Base-by-base conservation (phyloP, 2,113 vertebrate genomes). In the Sigmodon hispidus region DNA sequence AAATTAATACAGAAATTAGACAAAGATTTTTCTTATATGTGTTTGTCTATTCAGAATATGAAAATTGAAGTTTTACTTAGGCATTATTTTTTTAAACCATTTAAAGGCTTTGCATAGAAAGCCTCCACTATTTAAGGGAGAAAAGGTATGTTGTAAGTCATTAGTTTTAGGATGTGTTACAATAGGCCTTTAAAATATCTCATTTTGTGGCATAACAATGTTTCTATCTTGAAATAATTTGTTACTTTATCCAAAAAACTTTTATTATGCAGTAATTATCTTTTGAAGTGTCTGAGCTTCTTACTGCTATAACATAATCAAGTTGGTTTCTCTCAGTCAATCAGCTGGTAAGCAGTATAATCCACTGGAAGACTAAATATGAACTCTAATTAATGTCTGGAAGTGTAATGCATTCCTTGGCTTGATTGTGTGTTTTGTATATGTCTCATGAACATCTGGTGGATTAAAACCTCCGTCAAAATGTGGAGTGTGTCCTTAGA, bases 381-480 rank as follows among this genome's bases (percentile, higher is more conserved):
- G 83, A 95, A n/a, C 76, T 22, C n/a, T 75, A 89, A 91, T 94
- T 75, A 95, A 70, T 77, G 50, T 75, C 84, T 85, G 79, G 63
- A 55, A 93, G 19, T 89, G 45, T 90, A 89, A 93, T 40, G 17
- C 15, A 70, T 91, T 93, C 57, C n/a, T 96, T 65, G 17, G n/a
- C 90, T 40, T 95, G 88, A 90, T 45, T 93, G 22, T 95, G 43
- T 85, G 55, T 84, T 89, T 93, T 72, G 40, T 87, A 40, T 75
- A 89, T 94, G 31, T 93, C 72, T 91, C 73, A 59, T 75, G 87
- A 94, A 91, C 87, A 93, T 94, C 91, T 96, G 83, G 77, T 80
- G 57, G 95, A 95, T 90, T 90, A 95, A 95, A 95, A 87, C 4
- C 10, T 13, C n/a, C 89, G 48, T 91, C 85, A 94, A 88, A 95